phyloP scores from a whole-genome alignment of 2,888 invertebrate species.

The Sialis fuliginosa region DNA sequence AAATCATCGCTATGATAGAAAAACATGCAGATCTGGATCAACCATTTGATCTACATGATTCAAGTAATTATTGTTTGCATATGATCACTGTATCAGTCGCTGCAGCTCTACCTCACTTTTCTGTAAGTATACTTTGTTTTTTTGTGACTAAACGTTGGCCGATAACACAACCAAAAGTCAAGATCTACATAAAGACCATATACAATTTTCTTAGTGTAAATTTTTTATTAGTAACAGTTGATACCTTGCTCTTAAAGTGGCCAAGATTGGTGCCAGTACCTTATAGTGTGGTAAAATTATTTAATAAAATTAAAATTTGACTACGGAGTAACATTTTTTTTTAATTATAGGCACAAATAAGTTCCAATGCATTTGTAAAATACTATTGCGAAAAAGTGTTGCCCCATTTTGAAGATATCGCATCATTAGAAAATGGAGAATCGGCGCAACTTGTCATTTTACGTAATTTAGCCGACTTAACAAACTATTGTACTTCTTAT shows the following conservation, averaged over 20 bases:
- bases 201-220: no score
- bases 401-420: slow-evolving; percentile 51
- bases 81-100: background rate
- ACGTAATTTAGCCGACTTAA: slow-evolving; percentile 74
- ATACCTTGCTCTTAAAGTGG: no score
- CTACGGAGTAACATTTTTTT: no score
- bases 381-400: slow-evolving; percentile 76
- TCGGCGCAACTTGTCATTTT: slow-evolving; percentile 61
- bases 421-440: slow-evolving; percentile 37
- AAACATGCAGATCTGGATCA: slow-evolving; percentile 69
- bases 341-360: slow-evolving; percentile 51
- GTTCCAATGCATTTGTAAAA: slow-evolving; percentile 66
- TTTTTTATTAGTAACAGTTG: no score
- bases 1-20: slow-evolving; percentile 68
- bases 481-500: slow-evolving; percentile 55
- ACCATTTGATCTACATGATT: slow-evolving; percentile 35
- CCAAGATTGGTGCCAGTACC: no score
- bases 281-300: no score
- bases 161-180: no score
- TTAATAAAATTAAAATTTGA: no score
- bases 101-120: slow-evolving; percentile 73
- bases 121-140: slow-evolving; percentile 39
- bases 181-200: no score
- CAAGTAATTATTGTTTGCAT: slow-evolving; percentile 20
- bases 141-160: no score